These are phyloP conservation scores for Neopelma chrysocephalum DNA, from an alignment of 2,797 vertebrate genomes.

Conservation along the genomic window DNA sequence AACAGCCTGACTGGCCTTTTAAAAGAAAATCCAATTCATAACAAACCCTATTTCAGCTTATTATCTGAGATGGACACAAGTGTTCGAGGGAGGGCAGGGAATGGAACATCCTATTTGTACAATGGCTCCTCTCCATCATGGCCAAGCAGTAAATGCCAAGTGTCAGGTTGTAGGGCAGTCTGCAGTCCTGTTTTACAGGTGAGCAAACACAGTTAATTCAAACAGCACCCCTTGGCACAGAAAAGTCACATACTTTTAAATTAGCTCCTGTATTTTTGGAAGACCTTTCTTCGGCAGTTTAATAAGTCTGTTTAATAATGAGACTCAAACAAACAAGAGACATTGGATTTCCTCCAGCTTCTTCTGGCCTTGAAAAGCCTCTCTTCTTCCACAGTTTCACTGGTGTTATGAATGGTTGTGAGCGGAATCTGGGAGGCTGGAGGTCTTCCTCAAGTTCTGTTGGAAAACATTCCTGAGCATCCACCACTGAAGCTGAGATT, in stretches of 20 bases:
- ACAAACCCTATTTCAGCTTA: background rate
- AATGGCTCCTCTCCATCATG: background rate
- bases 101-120: background rate
- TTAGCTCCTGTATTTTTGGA: background rate
- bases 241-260: background rate
- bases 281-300: background rate
- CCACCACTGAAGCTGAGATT: background rate
- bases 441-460: background rate
- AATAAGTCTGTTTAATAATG: background rate
- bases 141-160: background rate
- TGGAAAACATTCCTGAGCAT: background rate
- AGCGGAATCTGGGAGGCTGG: background rate
- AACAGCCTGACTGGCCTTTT: background rate
- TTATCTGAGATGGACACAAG: background rate
- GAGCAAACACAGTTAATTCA: background rate
- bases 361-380: background rate
- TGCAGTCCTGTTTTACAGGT: background rate
- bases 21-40: background rate
- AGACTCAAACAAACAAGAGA: background rate
- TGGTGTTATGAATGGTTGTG: background rate
- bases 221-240: background rate
- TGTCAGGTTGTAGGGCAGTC: background rate
- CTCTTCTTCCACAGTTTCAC: background rate
- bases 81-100: background rate
- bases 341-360: background rate